Percentiles rank a stretch among this genome's conserved stretches.
Evolutionary conservation across 2,797 vertebrate genomes (phyloP).

Genomic region (Dicrostonyx torquatus): DNA sequence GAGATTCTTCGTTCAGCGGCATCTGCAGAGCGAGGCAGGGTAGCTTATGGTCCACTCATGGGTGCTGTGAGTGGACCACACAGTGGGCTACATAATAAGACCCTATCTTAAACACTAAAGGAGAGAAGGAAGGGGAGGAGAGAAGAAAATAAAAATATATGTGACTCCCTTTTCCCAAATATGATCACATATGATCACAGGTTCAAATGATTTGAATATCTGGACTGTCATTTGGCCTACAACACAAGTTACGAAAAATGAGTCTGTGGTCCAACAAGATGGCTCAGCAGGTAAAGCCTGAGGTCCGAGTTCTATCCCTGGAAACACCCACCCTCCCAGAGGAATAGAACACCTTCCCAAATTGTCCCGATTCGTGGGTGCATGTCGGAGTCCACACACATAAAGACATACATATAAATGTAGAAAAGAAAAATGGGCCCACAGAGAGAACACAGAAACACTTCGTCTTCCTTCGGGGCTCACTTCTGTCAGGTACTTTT

Average conservation of each 20-base stretch:
- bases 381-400: background rate
- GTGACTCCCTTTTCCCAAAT: constrained; percentile 9
- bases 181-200: background rate
- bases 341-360: background rate
- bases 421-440: background rate
- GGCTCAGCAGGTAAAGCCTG: background rate
- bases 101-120: background rate
- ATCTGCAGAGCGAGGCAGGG: background rate
- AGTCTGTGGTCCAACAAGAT: background rate
- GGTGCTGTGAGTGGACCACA: background rate
- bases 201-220: background rate
- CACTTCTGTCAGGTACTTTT: background rate
- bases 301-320: background rate
- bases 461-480: background rate
- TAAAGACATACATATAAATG: background rate
- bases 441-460: background rate
- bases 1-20: background rate
- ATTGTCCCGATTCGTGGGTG: background rate
- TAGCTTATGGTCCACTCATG: background rate
- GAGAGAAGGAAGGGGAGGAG: too few species aligned
- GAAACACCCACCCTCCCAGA: background rate
- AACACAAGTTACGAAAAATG: background rate
- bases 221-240: background rate
- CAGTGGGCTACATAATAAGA: background rate
- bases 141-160: background rate